Percentiles rank a stretch among this genome's conserved stretches.
These are phyloP conservation scores for Agrilus cyanescens DNA, from an alignment of 2,888 invertebrate genomes.

Conservation along the genomic window DNA sequence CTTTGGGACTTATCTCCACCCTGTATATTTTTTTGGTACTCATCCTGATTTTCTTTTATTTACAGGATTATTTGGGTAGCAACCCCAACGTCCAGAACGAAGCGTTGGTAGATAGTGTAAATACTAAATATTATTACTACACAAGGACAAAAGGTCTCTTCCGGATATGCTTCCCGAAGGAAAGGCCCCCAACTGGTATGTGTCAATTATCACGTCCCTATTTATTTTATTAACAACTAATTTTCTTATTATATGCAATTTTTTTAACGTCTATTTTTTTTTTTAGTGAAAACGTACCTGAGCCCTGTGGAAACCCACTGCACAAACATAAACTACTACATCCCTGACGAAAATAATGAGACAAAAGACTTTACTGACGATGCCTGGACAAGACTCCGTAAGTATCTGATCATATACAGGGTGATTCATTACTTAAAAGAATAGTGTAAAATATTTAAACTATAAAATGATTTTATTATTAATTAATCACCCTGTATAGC, in stretches of 20 bases:
- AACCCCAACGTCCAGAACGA: constrained; percentile 56
- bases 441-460: no score
- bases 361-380: constrained; percentile 70
- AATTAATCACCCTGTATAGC: no score
- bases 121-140: constrained; percentile 78
- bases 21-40: no score
- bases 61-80: constrained; percentile 63
- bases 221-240: no score
- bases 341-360: constrained; percentile 77
- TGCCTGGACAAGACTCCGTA: constrained; percentile 74
- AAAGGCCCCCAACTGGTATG: constrained; percentile 72
- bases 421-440: no score
- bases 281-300: constrained; percentile 75
- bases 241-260: no score
- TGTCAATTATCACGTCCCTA: no score
- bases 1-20: no score
- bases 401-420: constrained; percentile 28
- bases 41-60: constrained; percentile 3
- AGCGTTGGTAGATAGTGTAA: constrained; percentile 64
- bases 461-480: no score
- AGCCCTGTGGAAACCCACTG: constrained; percentile 92
- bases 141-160: constrained; percentile 89
- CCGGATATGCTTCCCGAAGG: constrained; percentile 88
- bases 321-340: constrained; percentile 89
- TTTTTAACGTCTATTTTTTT: constrained; percentile 12